Evolutionary conservation across 2,113 vertebrate genomes (phyloP), one percentile per base, ranked within the genome.

Genomic region (Tyrannus savana): DNA sequence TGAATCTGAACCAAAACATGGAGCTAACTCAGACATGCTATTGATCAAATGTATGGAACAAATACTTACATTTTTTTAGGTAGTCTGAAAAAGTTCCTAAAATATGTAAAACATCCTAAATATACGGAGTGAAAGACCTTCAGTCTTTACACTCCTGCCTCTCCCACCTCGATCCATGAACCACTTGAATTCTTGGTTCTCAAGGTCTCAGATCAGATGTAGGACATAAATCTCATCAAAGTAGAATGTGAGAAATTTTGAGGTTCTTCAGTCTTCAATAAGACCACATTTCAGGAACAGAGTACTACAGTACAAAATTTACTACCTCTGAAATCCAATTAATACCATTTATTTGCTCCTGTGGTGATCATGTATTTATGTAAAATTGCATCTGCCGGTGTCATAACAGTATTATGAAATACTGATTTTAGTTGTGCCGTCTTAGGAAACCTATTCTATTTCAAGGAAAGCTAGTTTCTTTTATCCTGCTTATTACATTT

Each of bases 111-210:
- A n/a, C 39, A 56, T 6, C 6, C 16, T 35, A 68, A 15, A 46
- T 1, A 77, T 52, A 42, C 1, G 0, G 3, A 80, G 14, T 30
- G 4, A 10, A 60, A 84, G 53, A 50, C 2, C n/a, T 86, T 15
- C 1, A 9, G 42, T 44, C 2, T 69, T 68, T 87, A 80, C 23
- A 52, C 2, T 56, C 5, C 4, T 75, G 2, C 13, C 8, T 4
- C 12, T 86, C 9, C 4, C 2, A 7, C 3, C 2, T 13, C 11
- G 17, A 12, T 5, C 6, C 30, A 41, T 25, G 14, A 39, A 47
- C 16, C 4, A 18, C 6, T 28, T 77, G 16, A 21, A 9, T 72
- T 73, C n/a, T 63, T 68, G 11, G 23, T 60, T 72, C 41, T 64
- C 33, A 33, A 55, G 5, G 3, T 63, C 37, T 77, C 19, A 60